These are phyloP conservation scores for Monoplex corrugatus DNA, from an alignment of 2,888 invertebrate species.

Conservation along the genomic window DNA sequence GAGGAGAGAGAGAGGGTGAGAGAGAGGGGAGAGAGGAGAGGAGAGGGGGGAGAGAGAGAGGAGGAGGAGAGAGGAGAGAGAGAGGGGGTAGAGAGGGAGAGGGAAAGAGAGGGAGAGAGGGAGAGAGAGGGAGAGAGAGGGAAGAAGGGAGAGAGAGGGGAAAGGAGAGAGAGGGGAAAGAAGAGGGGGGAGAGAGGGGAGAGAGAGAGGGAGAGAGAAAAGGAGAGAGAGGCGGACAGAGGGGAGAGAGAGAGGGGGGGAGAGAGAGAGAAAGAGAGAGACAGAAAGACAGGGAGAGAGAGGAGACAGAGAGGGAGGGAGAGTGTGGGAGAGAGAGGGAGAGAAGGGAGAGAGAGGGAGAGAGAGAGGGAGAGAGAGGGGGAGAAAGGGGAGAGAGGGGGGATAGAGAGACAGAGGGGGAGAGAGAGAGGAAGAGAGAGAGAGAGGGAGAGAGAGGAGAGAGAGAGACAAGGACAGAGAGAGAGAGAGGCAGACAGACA, in stretches of 20 bases:
- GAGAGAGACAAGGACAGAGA: background rate
- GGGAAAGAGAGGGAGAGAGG: background rate
- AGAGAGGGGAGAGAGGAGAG: background rate
- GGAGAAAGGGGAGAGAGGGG: background rate
- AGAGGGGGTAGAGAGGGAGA: background rate
- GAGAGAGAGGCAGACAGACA: no score
- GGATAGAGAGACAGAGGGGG: background rate
- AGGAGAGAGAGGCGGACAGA: no score
- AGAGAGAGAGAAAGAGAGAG: no score
- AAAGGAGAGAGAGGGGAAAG: background rate
- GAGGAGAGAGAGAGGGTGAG: background rate
- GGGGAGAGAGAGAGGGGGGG: no score
- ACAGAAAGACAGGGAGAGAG: no score
- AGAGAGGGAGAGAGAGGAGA: background rate
- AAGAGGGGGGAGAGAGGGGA: background rate
- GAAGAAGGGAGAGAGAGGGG: background rate
- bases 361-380: background rate
- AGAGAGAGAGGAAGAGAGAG: background rate
- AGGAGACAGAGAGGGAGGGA: background rate
- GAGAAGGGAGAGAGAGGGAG: background rate
- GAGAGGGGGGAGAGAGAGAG: background rate
- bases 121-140: constrained; percentile 2
- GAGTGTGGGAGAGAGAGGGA: no score
- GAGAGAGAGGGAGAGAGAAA: no score
- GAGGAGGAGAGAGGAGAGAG: background rate